These are phyloP conservation scores for Serilophus lunatus DNA, from an alignment of 2,113 vertebrate genomes.

Conservation along the genomic window DNA sequence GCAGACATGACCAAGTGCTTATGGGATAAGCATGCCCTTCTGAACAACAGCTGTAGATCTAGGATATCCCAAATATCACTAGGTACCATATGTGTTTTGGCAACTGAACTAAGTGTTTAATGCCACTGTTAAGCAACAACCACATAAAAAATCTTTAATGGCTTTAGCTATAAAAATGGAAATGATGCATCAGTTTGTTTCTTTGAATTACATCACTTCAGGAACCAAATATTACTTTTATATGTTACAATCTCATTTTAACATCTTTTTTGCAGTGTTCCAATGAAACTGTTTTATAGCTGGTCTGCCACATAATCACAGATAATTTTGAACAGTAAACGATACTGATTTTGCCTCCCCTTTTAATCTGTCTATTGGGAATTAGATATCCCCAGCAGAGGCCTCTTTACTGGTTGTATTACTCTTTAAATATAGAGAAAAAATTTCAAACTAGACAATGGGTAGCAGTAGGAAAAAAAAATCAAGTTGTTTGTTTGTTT, in stretches of 20 bases:
- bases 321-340: not conserved
- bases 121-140: not conserved
- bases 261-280: not conserved
- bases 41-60: not conserved
- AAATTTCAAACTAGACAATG: not conserved
- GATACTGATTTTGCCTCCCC: not conserved
- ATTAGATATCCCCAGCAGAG: not conserved
- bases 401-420: not conserved
- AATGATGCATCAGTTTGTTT: not conserved
- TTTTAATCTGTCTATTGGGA: not conserved
- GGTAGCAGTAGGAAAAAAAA: not conserved
- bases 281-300: not conserved
- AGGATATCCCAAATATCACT: not conserved
- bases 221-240: not conserved
- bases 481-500: not conserved
- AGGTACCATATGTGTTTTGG: not conserved
- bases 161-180: not conserved
- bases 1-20: not conserved
- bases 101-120: not conserved
- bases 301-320: not conserved
- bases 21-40: not conserved
- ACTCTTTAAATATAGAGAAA: not conserved
- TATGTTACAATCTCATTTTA: not conserved
- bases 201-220: not conserved
- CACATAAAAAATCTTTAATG: not conserved